Conservation (phyloP, 2,888 invertebrate genomes). For the Cephalotes varians region DNA sequence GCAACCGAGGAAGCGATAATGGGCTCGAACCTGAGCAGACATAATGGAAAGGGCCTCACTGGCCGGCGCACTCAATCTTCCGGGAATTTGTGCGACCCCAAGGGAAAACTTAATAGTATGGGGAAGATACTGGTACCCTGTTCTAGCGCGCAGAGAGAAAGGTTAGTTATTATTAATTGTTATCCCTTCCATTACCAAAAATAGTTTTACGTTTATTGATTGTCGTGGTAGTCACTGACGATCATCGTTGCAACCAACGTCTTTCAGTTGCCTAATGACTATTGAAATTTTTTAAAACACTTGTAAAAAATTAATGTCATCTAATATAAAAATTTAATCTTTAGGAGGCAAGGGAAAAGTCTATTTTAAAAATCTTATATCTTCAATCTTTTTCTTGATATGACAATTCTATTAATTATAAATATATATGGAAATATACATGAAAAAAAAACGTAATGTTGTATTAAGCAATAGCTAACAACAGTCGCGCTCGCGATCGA, state of each 20-base stretch:
- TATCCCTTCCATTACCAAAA: not conserved
- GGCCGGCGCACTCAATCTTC: slow-evolving; percentile 91
- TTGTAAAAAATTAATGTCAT: not conserved
- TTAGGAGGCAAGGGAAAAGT: too few species aligned
- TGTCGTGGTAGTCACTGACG: not conserved
- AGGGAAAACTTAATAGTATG: slow-evolving; percentile 82
- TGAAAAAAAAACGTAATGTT: too few species aligned
- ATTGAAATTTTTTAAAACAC: not conserved
- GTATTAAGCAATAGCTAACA: too few species aligned
- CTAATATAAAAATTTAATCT: not conserved
- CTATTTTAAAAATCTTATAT: too few species aligned
- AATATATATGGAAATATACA: too few species aligned
- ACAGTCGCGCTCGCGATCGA: too few species aligned
- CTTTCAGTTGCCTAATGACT: not conserved
- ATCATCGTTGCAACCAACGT: not conserved
- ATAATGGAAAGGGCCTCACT: slow-evolving; percentile 90
- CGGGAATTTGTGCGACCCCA: slow-evolving; percentile 90
- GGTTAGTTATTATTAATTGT: slow-evolving; percentile 68
- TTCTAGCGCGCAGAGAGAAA: slow-evolving; percentile 81
- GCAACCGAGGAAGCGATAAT: slow-evolving; percentile 85
- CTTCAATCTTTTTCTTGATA: too few species aligned
- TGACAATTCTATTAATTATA: too few species aligned
- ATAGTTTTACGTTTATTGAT: not conserved
- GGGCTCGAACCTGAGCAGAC: slow-evolving; percentile 93
- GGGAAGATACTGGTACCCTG: slow-evolving; percentile 84